Evolutionary conservation across 2,113 vertebrate species (phyloP).

Genomic region (Chamaea fasciata): DNA sequence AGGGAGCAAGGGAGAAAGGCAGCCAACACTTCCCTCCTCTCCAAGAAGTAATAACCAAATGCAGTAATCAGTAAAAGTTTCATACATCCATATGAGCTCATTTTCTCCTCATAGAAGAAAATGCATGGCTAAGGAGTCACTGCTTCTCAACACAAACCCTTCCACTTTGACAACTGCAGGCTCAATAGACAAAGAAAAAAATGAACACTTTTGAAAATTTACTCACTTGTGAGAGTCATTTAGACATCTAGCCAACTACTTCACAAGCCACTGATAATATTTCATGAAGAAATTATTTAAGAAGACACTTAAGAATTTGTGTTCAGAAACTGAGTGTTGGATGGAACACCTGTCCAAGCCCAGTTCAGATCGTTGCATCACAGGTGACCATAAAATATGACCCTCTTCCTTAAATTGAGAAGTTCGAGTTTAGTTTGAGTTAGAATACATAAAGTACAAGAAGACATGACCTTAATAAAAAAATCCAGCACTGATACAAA

Average conservation of each 20-base stretch:
- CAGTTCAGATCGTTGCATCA: background rate
- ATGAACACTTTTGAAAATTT: background rate
- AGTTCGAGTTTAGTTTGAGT: background rate
- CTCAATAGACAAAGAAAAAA: background rate
- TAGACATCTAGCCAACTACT: background rate
- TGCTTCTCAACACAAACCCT: background rate
- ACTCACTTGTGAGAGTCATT: background rate
- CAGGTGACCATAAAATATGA: background rate
- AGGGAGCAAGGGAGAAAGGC: background rate
- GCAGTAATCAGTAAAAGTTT: background rate
- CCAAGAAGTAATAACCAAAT: background rate
- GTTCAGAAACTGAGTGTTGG: background rate
- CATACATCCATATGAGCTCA: accelerated
- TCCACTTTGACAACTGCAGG: background rate
- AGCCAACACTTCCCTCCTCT: background rate
- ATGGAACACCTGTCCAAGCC: background rate
- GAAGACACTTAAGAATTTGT: background rate
- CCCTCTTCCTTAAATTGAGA: background rate
- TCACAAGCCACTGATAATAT: background rate
- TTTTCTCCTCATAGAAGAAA: background rate
- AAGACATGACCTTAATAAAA: background rate
- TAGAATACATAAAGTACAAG: background rate
- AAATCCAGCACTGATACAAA: background rate
- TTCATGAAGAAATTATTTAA: background rate
- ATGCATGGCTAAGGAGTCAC: background rate